Base-by-base conservation (phyloP, 2,113 vertebrate genomes). In the Dicaeum eximium region DNA sequence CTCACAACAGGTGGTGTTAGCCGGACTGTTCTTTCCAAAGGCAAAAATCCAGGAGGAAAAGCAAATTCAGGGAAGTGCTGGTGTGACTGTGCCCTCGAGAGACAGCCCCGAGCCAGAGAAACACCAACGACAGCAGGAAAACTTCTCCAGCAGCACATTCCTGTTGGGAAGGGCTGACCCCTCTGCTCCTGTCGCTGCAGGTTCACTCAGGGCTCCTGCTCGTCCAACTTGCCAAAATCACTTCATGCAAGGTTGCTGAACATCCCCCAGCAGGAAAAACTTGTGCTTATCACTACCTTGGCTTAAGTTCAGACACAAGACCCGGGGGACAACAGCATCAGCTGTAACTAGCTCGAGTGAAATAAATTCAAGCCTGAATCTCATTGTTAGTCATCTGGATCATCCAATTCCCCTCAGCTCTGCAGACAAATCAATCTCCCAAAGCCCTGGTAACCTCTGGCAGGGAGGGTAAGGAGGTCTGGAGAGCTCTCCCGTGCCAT, bases 311-410 rank as follows among this genome's bases (percentile, higher is more conserved):
- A 89, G 35, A 60, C 83, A 73, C 65, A 67, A 67, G 44, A 45
- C 74, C 74, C 1, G 0, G 27, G 58, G 15, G 54, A 86, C 40
- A 77, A 73, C 85, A 80, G 71, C 88, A 47, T 47, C 79, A 58
- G 58, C 31, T 86, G 74, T 85, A 83, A 77, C 71, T 56, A 66
- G 47, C 71, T 73, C 7, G 3, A 58, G 60, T 80, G 92, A 79
- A 93, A 95, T 70, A 77, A 80, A 85, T 85, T 44, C 33, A 10
- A 50, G 42, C 15, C 78, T 86, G 77, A 85, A 74, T 62, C 95
- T 87, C 53, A 33, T 51, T 92, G 38, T 64, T 74, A 91, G 83
- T 84, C 91, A 69, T 48, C 44, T 72, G 80, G 77, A 95, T 95
- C 77, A 94, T 78, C 40, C 73, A 40, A 27, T 67, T 93, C 62